Conservation (phyloP, 2,888 invertebrate species). For the Drosophila robusta region DNA sequence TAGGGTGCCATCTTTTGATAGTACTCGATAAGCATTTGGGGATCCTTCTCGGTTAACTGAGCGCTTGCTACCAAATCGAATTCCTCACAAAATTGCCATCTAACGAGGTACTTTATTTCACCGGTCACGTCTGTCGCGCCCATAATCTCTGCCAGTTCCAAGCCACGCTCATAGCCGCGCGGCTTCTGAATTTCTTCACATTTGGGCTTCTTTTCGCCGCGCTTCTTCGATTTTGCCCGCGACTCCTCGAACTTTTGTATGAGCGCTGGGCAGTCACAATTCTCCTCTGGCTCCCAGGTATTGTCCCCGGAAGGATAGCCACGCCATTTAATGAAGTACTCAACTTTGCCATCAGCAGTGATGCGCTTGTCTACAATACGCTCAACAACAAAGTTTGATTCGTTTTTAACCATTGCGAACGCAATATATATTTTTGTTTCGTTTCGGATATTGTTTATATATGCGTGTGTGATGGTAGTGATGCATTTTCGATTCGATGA, state of each 20-base stretch:
- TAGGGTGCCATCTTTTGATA: conserved; percentile 87
- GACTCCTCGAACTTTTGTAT: conserved; percentile 94
- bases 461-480: conserved; percentile 14
- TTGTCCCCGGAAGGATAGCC: conserved; percentile 94
- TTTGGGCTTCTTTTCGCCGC: conserved; percentile 85
- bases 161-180: conserved; percentile 91
- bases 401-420: conserved; percentile 78
- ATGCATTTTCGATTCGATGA: conserved; percentile 7
- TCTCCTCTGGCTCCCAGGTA: conserved; percentile 98
- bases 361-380: conserved; percentile 94
- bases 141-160: conserved; percentile 94
- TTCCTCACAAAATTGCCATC: conserved; percentile 91
- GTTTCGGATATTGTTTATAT: conserved; percentile 15
- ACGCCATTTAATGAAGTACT: conserved; percentile 91
- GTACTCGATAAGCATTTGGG: conserved; percentile 88
- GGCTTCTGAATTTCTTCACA: conserved; percentile 88
- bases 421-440: neutral
- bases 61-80: conserved; percentile 88
- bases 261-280: conserved; percentile 95
- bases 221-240: conserved; percentile 86
- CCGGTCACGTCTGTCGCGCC: conserved; percentile 96
- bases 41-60: conserved; percentile 87
- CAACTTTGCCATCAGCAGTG: conserved; percentile 89
- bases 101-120: conserved; percentile 94
- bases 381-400: conserved; percentile 94